These are phyloP conservation scores for Anagyrus pseudococci DNA, from an alignment of 2,888 invertebrate species.

Conservation along the genomic window DNA sequence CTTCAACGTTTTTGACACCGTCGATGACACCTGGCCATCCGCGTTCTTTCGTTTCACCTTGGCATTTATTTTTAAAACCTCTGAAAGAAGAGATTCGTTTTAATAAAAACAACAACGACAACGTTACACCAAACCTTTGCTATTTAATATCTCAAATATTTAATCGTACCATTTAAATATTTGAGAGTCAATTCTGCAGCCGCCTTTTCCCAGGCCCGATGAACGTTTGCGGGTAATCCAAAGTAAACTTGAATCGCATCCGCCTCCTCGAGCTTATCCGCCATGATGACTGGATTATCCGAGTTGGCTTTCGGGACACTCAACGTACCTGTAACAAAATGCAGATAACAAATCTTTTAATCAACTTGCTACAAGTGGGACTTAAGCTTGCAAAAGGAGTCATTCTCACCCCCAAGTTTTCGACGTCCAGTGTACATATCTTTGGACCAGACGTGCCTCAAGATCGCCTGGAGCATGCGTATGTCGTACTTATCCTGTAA, in stretches of 20 bases:
- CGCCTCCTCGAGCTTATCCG: slow-evolving; percentile 73
- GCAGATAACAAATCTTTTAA: too few relatives aligned
- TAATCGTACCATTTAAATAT: slow-evolving; percentile 67
- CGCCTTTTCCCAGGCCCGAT: slow-evolving; percentile 81
- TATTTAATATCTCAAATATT: too few relatives aligned
- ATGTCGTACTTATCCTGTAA: slow-evolving; percentile 81
- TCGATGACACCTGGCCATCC: slow-evolving; percentile 28
- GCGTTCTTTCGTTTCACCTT: slow-evolving; percentile 35
- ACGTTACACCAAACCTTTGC: too few relatives aligned
- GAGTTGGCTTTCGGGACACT: slow-evolving; percentile 48
- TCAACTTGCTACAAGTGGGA: too few relatives aligned
- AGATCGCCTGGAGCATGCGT: slow-evolving; percentile 71
- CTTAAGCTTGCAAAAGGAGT: too few relatives aligned
- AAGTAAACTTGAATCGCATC: slow-evolving; percentile 77
- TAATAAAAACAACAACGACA: too few relatives aligned
- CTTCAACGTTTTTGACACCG: slow-evolving; percentile 41
- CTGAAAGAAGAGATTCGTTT: slow-evolving; percentile 37
- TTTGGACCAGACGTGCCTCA: slow-evolving; percentile 63
- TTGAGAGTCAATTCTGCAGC: slow-evolving; percentile 69
- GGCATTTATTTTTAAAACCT: slow-evolving; percentile 40
- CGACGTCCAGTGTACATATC: slow-evolving; percentile 68
- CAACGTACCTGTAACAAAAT: too few relatives aligned
- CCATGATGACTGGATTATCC: slow-evolving; percentile 72
- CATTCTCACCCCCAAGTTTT: slow-evolving; percentile 64
- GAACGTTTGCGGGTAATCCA: slow-evolving; percentile 87